These are phyloP conservation scores for Anniella stebbinsi DNA, from an alignment of 2,797 vertebrate species.

Conservation along the genomic window DNA sequence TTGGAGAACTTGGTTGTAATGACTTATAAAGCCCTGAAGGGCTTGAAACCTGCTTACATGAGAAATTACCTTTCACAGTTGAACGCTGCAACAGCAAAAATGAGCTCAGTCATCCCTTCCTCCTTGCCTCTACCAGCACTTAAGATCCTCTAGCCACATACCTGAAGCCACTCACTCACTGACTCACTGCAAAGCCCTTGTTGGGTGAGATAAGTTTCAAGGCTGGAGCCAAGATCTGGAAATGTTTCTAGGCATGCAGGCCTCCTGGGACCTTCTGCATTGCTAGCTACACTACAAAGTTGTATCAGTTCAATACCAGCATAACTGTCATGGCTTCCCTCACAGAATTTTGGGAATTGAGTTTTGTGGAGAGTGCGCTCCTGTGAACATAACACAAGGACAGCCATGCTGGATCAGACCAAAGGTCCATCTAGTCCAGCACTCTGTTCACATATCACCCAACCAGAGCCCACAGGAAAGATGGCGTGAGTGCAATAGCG, in stretches of 20 bases:
- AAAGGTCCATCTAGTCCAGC: too few relatives aligned
- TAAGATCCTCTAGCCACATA: neutral
- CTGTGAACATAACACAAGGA: too few relatives aligned
- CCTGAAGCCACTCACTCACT: neutral
- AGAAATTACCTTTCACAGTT: conserved; percentile 52
- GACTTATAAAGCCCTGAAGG: conserved; percentile 46
- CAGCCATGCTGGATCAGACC: neutral
- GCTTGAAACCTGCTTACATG: conserved; percentile 38
- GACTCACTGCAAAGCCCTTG: neutral
- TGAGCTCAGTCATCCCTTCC: conserved; percentile 25
- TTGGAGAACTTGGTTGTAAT: conserved; percentile 37
- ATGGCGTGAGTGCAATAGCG: too few relatives aligned
- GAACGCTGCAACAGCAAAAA: conserved; percentile 22
- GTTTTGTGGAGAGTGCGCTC: neutral
- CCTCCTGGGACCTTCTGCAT: neutral
- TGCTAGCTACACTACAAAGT: neutral
- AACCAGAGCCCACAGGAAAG: too few relatives aligned
- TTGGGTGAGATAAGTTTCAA: neutral
- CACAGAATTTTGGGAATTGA: neutral
- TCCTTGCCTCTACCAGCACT: neutral
- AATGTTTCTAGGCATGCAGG: neutral
- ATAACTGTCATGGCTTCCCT: neutral
- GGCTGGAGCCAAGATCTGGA: neutral
- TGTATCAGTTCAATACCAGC: neutral
- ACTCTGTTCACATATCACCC: too few relatives aligned